Evolutionary conservation across 1,140 invertebrate genomes (phyloP).

Genomic region (Ganaspis sp.): DNA sequence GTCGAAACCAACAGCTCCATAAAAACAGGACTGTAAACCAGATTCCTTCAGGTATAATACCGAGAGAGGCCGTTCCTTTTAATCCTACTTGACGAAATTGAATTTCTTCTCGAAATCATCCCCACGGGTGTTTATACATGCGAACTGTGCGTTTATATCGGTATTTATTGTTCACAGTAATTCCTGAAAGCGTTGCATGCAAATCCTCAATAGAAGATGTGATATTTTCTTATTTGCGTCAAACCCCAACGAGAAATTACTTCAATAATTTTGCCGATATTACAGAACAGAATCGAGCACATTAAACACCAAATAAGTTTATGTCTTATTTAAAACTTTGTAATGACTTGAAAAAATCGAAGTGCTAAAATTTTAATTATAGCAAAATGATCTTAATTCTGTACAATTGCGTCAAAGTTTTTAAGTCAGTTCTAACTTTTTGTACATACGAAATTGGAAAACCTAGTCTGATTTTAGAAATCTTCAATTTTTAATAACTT

Average conservation of each 20-base stretch:
- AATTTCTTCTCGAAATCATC: slow-evolving; percentile 48
- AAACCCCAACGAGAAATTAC: not conserved
- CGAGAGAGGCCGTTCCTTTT: slow-evolving; percentile 41
- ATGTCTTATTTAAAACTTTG: not conserved
- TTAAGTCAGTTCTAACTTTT: too few species aligned
- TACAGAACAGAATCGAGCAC: not conserved
- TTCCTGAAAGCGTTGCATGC: not conserved
- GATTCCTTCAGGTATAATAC: slow-evolving; percentile 37
- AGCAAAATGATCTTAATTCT: too few species aligned
- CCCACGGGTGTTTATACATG: slow-evolving; percentile 31
- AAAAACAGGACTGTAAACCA: slow-evolving; percentile 55
- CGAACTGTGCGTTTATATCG: slow-evolving; percentile 25
- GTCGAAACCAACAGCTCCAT: slow-evolving; percentile 46
- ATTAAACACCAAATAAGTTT: slow-evolving; percentile 5
- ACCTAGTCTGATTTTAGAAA: too few species aligned
- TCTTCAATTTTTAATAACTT: too few species aligned
- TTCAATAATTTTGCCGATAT: not conserved
- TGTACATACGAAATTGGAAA: too few species aligned
- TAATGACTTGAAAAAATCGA: too few species aligned
- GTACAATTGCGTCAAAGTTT: too few species aligned
- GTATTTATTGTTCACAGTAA: slow-evolving; percentile 8
- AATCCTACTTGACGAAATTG: slow-evolving; percentile 50
- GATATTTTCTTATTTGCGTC: slow-evolving; percentile 12
- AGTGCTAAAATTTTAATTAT: too few species aligned
- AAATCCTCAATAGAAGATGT: not conserved